phyloP scores from a whole-genome alignment of 2,113 vertebrate species.

The Thamnophis sirtalis region DNA sequence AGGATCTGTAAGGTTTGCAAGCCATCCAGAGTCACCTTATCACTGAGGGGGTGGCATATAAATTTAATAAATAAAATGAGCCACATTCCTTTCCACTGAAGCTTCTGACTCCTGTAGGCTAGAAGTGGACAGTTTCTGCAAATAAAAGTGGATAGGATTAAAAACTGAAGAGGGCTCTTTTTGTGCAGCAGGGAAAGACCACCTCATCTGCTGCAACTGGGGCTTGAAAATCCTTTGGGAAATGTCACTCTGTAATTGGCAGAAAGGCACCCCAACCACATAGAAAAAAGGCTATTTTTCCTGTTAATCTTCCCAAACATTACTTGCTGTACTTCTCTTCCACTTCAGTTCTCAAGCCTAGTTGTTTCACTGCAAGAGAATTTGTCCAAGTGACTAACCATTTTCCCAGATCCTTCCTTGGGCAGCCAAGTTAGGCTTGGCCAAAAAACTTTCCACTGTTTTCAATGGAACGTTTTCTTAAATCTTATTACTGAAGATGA shows the following conservation, averaged over 20 bases:
- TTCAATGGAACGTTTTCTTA: not conserved
- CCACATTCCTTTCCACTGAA: not conserved
- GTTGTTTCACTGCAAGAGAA: not conserved
- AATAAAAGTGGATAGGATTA: not conserved
- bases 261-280: not conserved
- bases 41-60: not conserved
- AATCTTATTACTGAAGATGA: not conserved
- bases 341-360: not conserved
- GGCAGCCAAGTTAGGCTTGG: not conserved
- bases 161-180: not conserved
- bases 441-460: not conserved
- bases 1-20: not conserved
- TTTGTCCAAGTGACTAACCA: not conserved
- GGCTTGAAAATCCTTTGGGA: not conserved
- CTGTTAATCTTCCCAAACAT: not conserved
- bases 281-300: not conserved
- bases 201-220: not conserved
- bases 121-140: not conserved
- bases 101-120: not conserved
- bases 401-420: not conserved
- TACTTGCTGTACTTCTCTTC: not conserved
- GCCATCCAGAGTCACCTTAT: not conserved
- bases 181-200: not conserved
- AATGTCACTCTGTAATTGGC: not conserved
- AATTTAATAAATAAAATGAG: not conserved